phyloP scores from a whole-genome alignment of 64 coral and sea anemone genomes.

The Catalaphyllia jardinei region DNA sequence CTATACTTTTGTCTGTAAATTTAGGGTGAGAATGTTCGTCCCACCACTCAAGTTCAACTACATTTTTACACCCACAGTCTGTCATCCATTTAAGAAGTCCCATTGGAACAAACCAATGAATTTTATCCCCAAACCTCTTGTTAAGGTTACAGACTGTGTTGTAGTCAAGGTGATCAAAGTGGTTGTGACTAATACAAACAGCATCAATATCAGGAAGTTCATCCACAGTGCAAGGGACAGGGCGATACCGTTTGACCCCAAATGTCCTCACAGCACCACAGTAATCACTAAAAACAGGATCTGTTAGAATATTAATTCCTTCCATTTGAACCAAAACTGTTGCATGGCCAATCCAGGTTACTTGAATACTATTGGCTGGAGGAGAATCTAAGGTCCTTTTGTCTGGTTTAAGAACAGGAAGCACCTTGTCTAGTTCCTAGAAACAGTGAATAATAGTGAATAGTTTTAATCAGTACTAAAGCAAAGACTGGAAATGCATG shows the following conservation, averaged over 20 bases:
- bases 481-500: too few relatives aligned
- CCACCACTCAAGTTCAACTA: conserved; percentile 62
- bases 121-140: conserved; percentile 41
- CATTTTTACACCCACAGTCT: conserved; percentile 61
- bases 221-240: conserved; percentile 34
- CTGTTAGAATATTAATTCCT: conserved; percentile 77
- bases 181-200: conserved; percentile 61
- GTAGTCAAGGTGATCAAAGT: conserved; percentile 66
- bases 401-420: conserved; percentile 60
- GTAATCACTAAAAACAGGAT: conserved; percentile 85
- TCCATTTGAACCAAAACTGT: conserved; percentile 89
- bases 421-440: conserved; percentile 55
- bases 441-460: background rate
- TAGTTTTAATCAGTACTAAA: background rate
- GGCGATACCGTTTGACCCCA: conserved; percentile 52
- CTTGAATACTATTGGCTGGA: conserved; percentile 47
- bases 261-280: conserved; percentile 46
- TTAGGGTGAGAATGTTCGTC: conserved; percentile 10
- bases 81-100: conserved; percentile 51
- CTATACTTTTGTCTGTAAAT: conserved; percentile 12
- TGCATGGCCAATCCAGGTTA: conserved; percentile 92
- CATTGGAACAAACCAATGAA: conserved; percentile 65
- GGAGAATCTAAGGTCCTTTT: conserved; percentile 31
- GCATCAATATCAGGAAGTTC: conserved; percentile 66
- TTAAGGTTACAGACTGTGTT: conserved; percentile 46